Evolutionary conservation across 2,113 vertebrate species (phyloP), one percentile per base, ranked within the genome.

Genomic region (Amphiprion ocellaris): DNA sequence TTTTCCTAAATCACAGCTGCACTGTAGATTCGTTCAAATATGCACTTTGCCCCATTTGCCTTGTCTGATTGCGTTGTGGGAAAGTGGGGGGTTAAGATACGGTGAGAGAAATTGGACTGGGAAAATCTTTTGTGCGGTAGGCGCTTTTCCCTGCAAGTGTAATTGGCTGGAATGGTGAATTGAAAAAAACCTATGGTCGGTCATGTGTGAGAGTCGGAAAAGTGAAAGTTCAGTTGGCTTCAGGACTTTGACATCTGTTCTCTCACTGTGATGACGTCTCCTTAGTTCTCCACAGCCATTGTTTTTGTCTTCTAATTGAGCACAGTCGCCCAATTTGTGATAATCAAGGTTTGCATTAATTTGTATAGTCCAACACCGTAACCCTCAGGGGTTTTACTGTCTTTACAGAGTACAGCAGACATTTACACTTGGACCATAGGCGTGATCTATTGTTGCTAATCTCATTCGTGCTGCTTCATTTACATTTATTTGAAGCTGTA

Each of bases 151-250:
- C 46, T 69, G 60, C 17, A 16, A 60, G 61, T 77, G 74, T 91
- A 91, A 84, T 88, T 91, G 84, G 75, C 67, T 82, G 78, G 53
- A 87, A 81, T 78, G 53, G 66, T 67, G 79, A 87, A 84, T 79
- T 71, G 76, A 55, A 24, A 23, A 82, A 62, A 50, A 54, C 8
- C 52, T 28, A 15, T 56, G 46, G 54, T 76, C 47, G 19, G 69
- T 62, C 71, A 55, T 79, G 65, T 75, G 81, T 74, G 68, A 50
- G 56, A 44, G 65, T 63, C 41, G 49, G 65, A 73, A 77, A 79
- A 63, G 46, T 83, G 61, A 60, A 37, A 44, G 68, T 79, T 84
- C 74, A 83, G 69, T 88, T 89, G 82, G 65, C 55, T 83, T 60
- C 49, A 68, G 63, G 71, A 72, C 56, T 60, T 68, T 74, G 63